Percentiles rank a stretch among this genome's conserved stretches.
Conservation (phyloP, 2,797 vertebrate species). For the Balearica regulorum region DNA sequence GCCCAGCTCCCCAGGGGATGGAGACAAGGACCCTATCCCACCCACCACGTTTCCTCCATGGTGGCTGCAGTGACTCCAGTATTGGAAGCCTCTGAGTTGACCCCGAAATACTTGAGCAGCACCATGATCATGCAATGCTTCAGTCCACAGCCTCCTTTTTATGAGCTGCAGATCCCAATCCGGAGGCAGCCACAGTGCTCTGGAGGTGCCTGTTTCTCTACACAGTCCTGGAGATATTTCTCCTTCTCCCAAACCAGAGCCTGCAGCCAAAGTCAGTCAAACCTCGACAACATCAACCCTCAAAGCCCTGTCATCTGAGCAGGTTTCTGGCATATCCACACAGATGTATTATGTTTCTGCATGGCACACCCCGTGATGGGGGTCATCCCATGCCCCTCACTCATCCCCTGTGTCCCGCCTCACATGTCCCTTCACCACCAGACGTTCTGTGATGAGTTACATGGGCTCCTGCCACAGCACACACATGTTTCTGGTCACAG, state of each 20-base stretch:
- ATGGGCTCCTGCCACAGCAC: neutral
- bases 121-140: neutral
- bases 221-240: neutral
- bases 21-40: neutral
- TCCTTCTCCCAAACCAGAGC: neutral
- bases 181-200: neutral
- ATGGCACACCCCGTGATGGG: accelerated
- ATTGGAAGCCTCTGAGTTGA: neutral
- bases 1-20: neutral
- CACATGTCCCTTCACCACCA: neutral
- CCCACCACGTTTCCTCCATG: neutral
- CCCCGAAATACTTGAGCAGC: neutral
- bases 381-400: neutral
- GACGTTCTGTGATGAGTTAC: neutral
- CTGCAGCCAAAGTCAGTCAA: neutral
- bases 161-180: neutral
- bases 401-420: neutral
- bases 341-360: neutral
- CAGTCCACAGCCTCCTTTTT: neutral
- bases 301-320: neutral
- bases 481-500: neutral
- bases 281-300: neutral
- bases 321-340: neutral
- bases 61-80: neutral
- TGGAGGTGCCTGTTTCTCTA: neutral